These are phyloP conservation scores for Polyommatus iphigenia DNA, from an alignment of 2,888 invertebrate genomes.

Conservation along the genomic window DNA sequence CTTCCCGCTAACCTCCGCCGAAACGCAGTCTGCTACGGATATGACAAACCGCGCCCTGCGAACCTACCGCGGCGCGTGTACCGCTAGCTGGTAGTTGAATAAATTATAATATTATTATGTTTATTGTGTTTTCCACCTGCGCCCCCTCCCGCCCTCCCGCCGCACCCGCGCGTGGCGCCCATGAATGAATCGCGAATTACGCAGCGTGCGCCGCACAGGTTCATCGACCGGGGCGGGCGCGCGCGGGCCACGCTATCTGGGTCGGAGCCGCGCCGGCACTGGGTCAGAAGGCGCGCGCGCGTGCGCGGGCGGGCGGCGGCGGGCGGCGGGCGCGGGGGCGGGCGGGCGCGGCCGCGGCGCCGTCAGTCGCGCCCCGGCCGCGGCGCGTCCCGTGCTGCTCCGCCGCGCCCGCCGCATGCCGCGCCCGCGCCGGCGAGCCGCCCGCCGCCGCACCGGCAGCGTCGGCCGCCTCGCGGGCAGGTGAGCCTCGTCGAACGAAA, in stretches of 20 bases:
- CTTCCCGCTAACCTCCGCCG: too few species aligned
- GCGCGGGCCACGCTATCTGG: slow-evolving; percentile 38
- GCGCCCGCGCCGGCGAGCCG: slow-evolving; percentile 52
- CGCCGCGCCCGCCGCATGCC: slow-evolving; percentile 58
- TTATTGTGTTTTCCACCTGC: slow-evolving; percentile 12
- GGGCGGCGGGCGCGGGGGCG: slow-evolving; percentile 39
- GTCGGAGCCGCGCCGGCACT: slow-evolving; percentile 38
- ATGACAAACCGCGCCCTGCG: not conserved
- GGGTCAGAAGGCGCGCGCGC: slow-evolving; percentile 42
- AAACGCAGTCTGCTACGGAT: too few species aligned
- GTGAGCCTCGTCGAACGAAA: slow-evolving; percentile 43
- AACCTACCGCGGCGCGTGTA: not conserved
- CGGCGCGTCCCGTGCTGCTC: slow-evolving; percentile 55
- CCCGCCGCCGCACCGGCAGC: slow-evolving; percentile 54
- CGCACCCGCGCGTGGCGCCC: slow-evolving; percentile 27
- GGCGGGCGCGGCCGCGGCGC: slow-evolving; percentile 41
- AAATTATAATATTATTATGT: slow-evolving; percentile 14
- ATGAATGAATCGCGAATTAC: slow-evolving; percentile 30
- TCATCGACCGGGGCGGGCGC: slow-evolving; percentile 41
- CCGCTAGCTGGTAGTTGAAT: not conserved
- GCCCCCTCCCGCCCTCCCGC: not conserved
- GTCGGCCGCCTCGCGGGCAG: slow-evolving; percentile 53
- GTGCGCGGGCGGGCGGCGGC: slow-evolving; percentile 42
- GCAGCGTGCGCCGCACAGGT: slow-evolving; percentile 38
- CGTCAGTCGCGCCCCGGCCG: slow-evolving; percentile 64